A percentile compares a stretch with the other conserved stretches of the same genome.
Evolutionary conservation across 2,797 vertebrate genomes (phyloP).

Genomic region (Mareca strepera): DNA sequence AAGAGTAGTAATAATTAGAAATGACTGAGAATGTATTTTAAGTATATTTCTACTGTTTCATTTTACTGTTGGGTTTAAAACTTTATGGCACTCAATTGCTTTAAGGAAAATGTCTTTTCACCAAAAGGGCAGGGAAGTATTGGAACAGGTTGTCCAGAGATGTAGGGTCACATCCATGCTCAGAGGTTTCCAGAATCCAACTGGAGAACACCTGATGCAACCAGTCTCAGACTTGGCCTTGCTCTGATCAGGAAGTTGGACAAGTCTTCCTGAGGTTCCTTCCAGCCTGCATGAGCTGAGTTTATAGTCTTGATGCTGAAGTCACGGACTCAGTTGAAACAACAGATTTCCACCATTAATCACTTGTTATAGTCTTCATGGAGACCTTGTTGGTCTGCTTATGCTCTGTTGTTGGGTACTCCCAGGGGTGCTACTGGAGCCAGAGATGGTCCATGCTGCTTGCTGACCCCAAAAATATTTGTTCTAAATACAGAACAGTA

Average conservation of each 20-base stretch:
- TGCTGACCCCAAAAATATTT: background rate
- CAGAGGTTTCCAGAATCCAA: rapidly evolving
- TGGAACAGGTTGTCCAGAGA: background rate
- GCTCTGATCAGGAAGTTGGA: background rate
- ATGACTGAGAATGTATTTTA: rapidly evolving
- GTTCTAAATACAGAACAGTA: background rate
- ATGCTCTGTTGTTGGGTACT: background rate
- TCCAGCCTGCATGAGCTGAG: background rate
- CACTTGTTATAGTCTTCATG: background rate
- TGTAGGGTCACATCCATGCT: rapidly evolving
- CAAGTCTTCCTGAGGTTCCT: background rate
- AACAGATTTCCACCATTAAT: background rate
- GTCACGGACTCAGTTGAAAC: rapidly evolving
- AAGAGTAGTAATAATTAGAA: background rate
- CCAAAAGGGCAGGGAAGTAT: background rate
- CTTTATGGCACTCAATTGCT: background rate
- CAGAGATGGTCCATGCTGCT: rapidly evolving
- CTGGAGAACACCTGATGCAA: rapidly evolving
- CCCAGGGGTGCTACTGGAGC: rapidly evolving
- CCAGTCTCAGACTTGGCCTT: rapidly evolving
- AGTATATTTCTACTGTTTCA: rapidly evolving
- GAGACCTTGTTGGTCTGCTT: background rate
- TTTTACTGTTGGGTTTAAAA: background rate
- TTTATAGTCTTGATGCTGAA: background rate
- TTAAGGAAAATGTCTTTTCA: background rate